phyloP scores from a whole-genome alignment of 1,140 invertebrate species.

The Drosophila setifemur region DNA sequence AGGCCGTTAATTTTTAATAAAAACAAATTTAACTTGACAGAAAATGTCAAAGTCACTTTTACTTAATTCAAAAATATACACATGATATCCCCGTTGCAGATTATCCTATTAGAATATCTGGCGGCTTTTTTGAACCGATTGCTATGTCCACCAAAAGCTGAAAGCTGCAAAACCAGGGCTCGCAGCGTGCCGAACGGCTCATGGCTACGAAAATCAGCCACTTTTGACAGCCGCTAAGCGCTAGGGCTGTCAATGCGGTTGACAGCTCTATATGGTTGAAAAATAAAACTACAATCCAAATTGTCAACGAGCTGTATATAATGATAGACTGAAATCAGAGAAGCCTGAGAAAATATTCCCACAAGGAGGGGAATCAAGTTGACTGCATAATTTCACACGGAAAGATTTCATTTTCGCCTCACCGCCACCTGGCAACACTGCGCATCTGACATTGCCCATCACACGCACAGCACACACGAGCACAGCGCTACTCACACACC shows the following conservation, averaged over 20 bases:
- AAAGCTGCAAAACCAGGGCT: not conserved
- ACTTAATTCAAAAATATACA: not conserved
- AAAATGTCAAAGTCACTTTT: not conserved
- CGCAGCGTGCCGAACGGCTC: constrained; percentile 30
- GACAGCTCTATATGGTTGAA: not conserved
- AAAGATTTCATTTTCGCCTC: too few relatives aligned
- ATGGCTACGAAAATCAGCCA: constrained; percentile 22
- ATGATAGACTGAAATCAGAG: too few relatives aligned
- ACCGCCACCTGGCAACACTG: constrained; percentile 36
- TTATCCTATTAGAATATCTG: constrained; percentile 11
- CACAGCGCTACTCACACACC: constrained; percentile 51
- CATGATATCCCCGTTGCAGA: not conserved
- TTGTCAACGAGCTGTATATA: too few relatives aligned
- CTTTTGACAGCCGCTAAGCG: constrained; percentile 32
- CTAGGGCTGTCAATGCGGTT: constrained; percentile 34
- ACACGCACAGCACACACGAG: constrained; percentile 50
- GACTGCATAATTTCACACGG: too few relatives aligned
- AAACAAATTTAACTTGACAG: not conserved
- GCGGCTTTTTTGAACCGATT: not conserved
- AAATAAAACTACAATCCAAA: not conserved
- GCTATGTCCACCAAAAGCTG: constrained; percentile 4
- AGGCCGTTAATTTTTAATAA: too few relatives aligned
- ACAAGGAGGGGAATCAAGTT: too few relatives aligned
- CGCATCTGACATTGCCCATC: constrained; percentile 41
- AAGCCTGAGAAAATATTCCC: too few relatives aligned